These are phyloP conservation scores for Fringilla coelebs DNA, from an alignment of 2,797 vertebrate genomes.

Conservation along the genomic window DNA sequence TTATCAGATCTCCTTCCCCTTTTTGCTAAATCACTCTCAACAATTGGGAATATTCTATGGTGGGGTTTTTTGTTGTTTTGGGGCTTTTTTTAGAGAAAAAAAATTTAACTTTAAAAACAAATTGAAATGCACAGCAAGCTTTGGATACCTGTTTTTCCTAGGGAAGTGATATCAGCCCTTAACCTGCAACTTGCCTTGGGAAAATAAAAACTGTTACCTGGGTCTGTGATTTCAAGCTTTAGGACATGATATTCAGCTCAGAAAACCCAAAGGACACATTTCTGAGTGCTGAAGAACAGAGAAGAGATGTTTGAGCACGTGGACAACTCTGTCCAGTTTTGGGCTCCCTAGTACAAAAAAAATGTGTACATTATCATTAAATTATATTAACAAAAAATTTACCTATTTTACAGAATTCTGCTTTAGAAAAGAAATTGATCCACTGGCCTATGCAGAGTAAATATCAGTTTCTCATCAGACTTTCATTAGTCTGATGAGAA, in stretches of 20 bases:
- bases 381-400: background rate
- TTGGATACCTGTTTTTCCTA: background rate
- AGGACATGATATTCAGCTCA: background rate
- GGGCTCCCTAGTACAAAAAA: background rate
- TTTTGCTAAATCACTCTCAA: background rate
- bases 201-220: background rate
- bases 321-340: background rate
- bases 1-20: background rate
- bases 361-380: background rate
- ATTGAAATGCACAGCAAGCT: background rate
- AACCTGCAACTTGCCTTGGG: background rate
- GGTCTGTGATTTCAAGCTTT: background rate
- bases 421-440: background rate
- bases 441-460: background rate
- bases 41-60: rapidly evolving
- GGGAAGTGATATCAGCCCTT: background rate
- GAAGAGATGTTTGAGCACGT: rapidly evolving
- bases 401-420: background rate
- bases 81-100: background rate
- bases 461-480: background rate
- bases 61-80: too few relatives aligned
- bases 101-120: background rate
- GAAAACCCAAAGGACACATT: background rate
- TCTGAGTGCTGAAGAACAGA: background rate
- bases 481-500: background rate